A percentile compares a stretch with the other conserved stretches of the same genome.
Conservation (phyloP, 1,140 invertebrate species). For the Drosophila carrolli region DNA sequence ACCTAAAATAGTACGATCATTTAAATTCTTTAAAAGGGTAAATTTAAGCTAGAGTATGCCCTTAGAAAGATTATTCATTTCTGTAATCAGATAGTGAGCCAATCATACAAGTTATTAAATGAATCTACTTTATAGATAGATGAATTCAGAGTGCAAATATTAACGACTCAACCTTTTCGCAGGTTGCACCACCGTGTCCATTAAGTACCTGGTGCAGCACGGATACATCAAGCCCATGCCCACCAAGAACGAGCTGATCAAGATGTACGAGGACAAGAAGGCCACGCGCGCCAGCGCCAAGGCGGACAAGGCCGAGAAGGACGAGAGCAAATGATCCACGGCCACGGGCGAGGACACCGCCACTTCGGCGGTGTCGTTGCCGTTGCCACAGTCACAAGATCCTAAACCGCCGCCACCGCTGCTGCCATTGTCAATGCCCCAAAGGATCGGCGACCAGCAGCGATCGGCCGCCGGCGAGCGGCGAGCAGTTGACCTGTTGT, state of each 20-base stretch:
- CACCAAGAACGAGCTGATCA: constrained; percentile 85
- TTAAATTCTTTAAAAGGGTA: too few relatives aligned
- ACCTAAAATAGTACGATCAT: too few relatives aligned
- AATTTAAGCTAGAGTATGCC: too few relatives aligned
- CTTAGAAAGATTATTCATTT: too few relatives aligned
- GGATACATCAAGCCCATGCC: constrained; percentile 89
- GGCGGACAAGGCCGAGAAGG: constrained; percentile 57
- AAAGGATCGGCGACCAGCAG: constrained; percentile 19
- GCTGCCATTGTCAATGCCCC: neutral
- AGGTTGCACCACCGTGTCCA: constrained; percentile 89
- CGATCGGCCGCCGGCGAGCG: constrained; percentile 28
- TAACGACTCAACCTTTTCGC: neutral
- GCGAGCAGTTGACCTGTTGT: constrained; percentile 57
- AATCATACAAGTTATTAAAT: too few relatives aligned
- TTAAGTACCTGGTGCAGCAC: constrained; percentile 88
- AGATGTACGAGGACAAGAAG: constrained; percentile 86
- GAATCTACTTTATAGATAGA: too few relatives aligned
- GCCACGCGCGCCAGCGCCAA: constrained; percentile 75
- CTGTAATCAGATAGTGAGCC: too few relatives aligned
- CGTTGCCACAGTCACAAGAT: constrained; percentile 11
- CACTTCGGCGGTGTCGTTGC: constrained; percentile 17
- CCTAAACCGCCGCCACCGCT: constrained; percentile 6
- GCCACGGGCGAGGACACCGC: constrained; percentile 4
- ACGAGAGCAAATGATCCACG: constrained; percentile 63
- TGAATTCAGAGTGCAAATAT: too few relatives aligned